Percentiles rank a stretch among this genome's conserved stretches.
Conservation (phyloP, 2,797 vertebrate genomes). For the Smutsia gigantea region DNA sequence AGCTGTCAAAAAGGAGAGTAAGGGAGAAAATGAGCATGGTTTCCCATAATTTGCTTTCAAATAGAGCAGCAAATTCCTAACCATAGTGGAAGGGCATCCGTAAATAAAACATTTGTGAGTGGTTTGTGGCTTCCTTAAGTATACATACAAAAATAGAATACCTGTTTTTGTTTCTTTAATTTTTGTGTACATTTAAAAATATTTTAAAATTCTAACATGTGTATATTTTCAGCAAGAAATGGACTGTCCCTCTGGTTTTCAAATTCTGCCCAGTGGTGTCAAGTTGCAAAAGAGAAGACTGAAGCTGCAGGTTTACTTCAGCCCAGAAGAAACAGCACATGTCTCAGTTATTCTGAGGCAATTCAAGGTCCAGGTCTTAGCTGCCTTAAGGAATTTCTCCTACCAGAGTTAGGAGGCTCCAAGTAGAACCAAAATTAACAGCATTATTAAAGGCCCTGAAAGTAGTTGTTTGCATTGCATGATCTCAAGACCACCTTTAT, state of each 20-base stretch:
- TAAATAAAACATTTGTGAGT: conserved; percentile 32
- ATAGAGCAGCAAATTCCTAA: conserved; percentile 35
- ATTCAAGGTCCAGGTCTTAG: background rate
- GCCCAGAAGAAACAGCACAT: background rate
- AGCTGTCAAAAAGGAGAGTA: background rate
- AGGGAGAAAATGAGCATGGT: background rate
- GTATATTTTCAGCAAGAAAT: conserved; percentile 41
- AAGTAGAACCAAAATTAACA: background rate
- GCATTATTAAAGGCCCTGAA: background rate
- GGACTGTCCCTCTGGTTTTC: background rate
- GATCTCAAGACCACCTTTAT: background rate
- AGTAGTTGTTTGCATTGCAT: background rate
- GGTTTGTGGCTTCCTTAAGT: conserved; percentile 38
- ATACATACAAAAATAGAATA: conserved; percentile 9
- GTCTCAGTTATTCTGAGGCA: background rate
- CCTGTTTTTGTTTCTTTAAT: background rate
- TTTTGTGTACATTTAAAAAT: conserved; percentile 50
- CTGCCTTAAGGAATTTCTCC: background rate
- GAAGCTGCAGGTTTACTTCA: background rate
- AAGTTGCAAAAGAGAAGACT: background rate
- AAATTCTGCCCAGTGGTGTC: background rate
- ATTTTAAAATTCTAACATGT: conserved; percentile 42
- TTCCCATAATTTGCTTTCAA: conserved; percentile 43
- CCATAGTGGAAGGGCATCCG: background rate
- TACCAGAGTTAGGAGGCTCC: background rate